These are phyloP conservation scores for Brachionus angularis DNA, from an alignment of 1,140 invertebrate species.

Conservation along the genomic window DNA sequence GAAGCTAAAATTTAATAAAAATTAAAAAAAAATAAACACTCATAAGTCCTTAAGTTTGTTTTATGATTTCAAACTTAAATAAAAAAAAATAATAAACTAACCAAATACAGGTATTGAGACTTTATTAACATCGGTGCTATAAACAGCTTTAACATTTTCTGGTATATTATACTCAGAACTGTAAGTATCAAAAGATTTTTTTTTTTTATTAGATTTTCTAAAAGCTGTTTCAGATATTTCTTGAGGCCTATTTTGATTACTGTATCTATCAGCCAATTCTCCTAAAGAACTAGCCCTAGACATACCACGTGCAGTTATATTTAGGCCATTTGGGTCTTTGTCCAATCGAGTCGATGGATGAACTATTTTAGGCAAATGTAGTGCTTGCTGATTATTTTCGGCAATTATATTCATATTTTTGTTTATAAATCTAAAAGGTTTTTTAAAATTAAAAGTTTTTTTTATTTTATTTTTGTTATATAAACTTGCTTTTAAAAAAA, in stretches of 20 bases:
- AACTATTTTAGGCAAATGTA: conserved; percentile 31
- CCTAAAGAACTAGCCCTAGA: conserved; percentile 35
- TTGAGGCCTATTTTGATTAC: not conserved
- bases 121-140: conserved; percentile 21
- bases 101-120: conserved; percentile 37
- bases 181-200: not conserved
- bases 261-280: conserved; percentile 23
- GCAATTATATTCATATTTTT: conserved; percentile 20
- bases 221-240: conserved; percentile 2
- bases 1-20: too few relatives aligned
- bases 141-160: conserved; percentile 25
- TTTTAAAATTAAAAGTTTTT: not conserved
- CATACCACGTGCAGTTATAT: conserved; percentile 21
- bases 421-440: not conserved
- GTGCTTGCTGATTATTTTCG: not conserved
- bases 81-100: conserved; percentile 24
- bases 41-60: too few relatives aligned
- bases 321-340: conserved; percentile 22
- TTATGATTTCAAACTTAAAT: not conserved
- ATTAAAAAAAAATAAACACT: conserved; percentile 21
- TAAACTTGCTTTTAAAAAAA: too few relatives aligned
- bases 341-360: conserved; percentile 31
- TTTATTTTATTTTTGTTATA: not conserved
- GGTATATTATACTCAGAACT: conserved; percentile 37
- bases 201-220: conserved; percentile 25